Conservation (phyloP, 2,888 invertebrate species). For the Schizotus pectinicornis region DNA sequence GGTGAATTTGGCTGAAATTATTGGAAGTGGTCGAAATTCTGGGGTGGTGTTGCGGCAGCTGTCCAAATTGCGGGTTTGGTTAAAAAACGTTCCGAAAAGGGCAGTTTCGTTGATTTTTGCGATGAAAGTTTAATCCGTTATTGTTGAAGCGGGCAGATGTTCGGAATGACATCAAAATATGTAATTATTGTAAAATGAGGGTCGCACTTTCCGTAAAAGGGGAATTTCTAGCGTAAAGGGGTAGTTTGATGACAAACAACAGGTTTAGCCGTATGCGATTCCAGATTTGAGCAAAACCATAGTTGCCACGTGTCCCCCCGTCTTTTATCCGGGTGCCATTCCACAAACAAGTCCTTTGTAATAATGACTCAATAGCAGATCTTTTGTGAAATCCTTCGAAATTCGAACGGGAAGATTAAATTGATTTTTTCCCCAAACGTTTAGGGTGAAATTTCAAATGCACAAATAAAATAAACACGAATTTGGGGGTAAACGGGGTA, state of each 20-base stretch:
- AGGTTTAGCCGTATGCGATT: conserved; percentile 37
- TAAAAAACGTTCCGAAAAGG: conserved; percentile 23
- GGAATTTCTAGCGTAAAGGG: conserved; percentile 55
- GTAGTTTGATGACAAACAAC: conserved; percentile 55
- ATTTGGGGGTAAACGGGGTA: conserved; percentile 47
- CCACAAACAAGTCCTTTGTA: conserved; percentile 39
- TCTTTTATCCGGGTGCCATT: conserved; percentile 36
- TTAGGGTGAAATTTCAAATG: conserved; percentile 46
- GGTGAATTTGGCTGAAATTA: too few species aligned
- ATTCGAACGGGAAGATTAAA: conserved; percentile 44
- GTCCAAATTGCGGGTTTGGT: conserved; percentile 29
- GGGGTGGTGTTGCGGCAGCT: conserved; percentile 15
- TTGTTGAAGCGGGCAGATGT: conserved; percentile 51
- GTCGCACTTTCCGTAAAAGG: conserved; percentile 57
- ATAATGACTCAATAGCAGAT: conserved; percentile 37
- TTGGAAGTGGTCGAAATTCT: too few species aligned
- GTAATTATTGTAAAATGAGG: conserved; percentile 59
- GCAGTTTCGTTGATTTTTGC: background rate
- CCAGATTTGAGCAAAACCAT: conserved; percentile 48
- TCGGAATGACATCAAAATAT: conserved; percentile 54
- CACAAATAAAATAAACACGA: conserved; percentile 47
- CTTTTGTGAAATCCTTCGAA: conserved; percentile 46
- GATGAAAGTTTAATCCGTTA: conserved; percentile 46
- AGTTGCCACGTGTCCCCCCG: conserved; percentile 29
- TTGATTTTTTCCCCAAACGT: conserved; percentile 38